phyloP scores from a whole-genome alignment of 2,888 invertebrate species.

The Nemotelus pantherinus region DNA sequence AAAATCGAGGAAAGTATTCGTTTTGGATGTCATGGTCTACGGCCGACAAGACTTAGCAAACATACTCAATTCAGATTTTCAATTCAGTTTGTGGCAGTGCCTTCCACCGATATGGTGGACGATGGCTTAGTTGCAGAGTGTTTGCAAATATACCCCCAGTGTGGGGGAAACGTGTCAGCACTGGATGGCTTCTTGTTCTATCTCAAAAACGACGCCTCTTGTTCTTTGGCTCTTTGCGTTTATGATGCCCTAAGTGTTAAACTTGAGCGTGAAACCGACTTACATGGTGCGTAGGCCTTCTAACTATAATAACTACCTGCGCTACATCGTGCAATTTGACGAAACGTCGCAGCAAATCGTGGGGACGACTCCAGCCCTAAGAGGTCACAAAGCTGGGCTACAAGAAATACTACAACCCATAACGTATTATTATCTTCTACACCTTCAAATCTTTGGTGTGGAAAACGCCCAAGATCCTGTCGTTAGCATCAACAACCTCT shows the following conservation, averaged over 20 bases:
- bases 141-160: conserved; percentile 59
- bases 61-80: conserved; percentile 81
- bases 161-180: conserved; percentile 62
- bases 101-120: conserved; percentile 58
- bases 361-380: too few species aligned
- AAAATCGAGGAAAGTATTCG: conserved; percentile 72
- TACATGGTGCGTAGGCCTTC: conserved; percentile 36
- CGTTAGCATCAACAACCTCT: too few species aligned
- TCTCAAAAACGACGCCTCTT: conserved; percentile 85
- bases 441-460: too few species aligned
- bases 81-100: conserved; percentile 55
- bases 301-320: conserved; percentile 39
- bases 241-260: conserved; percentile 75
- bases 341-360: background rate
- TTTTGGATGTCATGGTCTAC: conserved; percentile 75
- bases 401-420: too few species aligned
- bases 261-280: conserved; percentile 16
- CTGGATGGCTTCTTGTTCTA: conserved; percentile 93
- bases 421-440: too few species aligned
- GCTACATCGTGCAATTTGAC: conserved; percentile 44
- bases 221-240: conserved; percentile 92
- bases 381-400: too few species aligned
- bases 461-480: too few species aligned
- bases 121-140: conserved; percentile 53
- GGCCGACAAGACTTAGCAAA: conserved; percentile 59